Conservation (phyloP, 2,797 vertebrate genomes). For the Pantherophis alleghaniensis region DNA sequence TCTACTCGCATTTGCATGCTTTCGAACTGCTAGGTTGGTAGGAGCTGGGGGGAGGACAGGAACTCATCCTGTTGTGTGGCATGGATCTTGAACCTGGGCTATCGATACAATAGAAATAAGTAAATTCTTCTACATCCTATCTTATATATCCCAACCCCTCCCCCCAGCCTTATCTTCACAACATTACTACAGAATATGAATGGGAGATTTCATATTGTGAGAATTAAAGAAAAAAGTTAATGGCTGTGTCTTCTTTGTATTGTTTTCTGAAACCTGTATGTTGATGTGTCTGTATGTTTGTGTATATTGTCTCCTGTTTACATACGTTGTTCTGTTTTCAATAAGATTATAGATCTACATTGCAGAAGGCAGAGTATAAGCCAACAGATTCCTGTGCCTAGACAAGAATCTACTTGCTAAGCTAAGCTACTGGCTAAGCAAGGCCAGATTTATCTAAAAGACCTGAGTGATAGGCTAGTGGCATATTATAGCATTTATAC, state of each 20-base stretch:
- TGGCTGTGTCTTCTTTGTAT: not conserved
- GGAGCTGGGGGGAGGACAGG: not conserved
- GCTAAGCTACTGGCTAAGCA: not conserved
- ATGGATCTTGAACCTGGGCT: no score
- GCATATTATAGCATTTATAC: not conserved
- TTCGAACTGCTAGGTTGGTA: not conserved
- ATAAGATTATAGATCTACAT: not conserved
- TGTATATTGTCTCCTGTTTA: not conserved
- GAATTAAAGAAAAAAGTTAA: not conserved
- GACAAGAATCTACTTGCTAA: no score
- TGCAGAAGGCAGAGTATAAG: not conserved
- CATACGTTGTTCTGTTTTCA: not conserved
- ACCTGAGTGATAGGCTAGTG: not conserved
- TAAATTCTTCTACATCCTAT: not conserved
- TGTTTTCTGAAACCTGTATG: not conserved
- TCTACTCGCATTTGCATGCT: not conserved
- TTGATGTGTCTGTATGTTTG: not conserved
- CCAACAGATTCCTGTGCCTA: not conserved
- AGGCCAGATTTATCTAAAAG: not conserved
- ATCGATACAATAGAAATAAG: not conserved
- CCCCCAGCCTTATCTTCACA: not conserved
- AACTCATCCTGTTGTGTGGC: fast-evolving
- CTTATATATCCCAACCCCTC: not conserved
- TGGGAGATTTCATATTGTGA: not conserved
- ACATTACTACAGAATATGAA: not conserved